Conservation (phyloP, 2,888 invertebrate species). For the Hylaea fasciaria region DNA sequence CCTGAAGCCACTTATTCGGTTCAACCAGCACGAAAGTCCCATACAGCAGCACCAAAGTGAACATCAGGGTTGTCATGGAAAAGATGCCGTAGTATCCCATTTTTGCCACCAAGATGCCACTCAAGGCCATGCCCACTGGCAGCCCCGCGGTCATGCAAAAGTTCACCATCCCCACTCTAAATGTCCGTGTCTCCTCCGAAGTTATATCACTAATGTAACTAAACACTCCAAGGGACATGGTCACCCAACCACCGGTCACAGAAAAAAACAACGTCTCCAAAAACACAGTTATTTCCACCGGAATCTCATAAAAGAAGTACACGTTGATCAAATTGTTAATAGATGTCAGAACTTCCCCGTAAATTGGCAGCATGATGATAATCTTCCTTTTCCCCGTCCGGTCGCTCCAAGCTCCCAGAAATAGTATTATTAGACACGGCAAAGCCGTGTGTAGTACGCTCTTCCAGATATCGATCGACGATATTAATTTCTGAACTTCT, state of each 20-base stretch:
- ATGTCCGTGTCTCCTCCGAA: slow-evolving; percentile 83
- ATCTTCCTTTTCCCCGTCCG: slow-evolving; percentile 84
- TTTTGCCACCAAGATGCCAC: slow-evolving; percentile 76
- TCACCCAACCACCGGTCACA: slow-evolving; percentile 83
- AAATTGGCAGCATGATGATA: slow-evolving; percentile 83
- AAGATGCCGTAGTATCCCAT: slow-evolving; percentile 80
- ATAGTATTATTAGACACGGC: slow-evolving; percentile 84
- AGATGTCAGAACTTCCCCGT: slow-evolving; percentile 81
- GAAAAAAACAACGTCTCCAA: slow-evolving; percentile 82
- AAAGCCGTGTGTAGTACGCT: slow-evolving; percentile 82
- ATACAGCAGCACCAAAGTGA: slow-evolving; percentile 87
- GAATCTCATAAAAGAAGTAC: slow-evolving; percentile 84
- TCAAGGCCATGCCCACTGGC: slow-evolving; percentile 82
- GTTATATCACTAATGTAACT: slow-evolving; percentile 87
- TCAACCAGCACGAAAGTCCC: slow-evolving; percentile 89
- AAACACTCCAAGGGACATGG: slow-evolving; percentile 85
- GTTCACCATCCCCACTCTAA: slow-evolving; percentile 86
- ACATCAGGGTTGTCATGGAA: slow-evolving; percentile 65
- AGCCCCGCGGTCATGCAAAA: slow-evolving; percentile 85
- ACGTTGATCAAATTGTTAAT: slow-evolving; percentile 82
- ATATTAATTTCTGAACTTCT: slow-evolving; percentile 85
- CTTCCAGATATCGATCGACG: slow-evolving; percentile 84
- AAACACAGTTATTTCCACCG: slow-evolving; percentile 81
- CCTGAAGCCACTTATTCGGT: slow-evolving; percentile 73
- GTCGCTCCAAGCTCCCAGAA: slow-evolving; percentile 87